Percentiles rank a stretch among this genome's conserved stretches.
These are phyloP conservation scores for Corbicula japonica DNA, from an alignment of 2,888 invertebrate genomes.

Conservation along the genomic window DNA sequence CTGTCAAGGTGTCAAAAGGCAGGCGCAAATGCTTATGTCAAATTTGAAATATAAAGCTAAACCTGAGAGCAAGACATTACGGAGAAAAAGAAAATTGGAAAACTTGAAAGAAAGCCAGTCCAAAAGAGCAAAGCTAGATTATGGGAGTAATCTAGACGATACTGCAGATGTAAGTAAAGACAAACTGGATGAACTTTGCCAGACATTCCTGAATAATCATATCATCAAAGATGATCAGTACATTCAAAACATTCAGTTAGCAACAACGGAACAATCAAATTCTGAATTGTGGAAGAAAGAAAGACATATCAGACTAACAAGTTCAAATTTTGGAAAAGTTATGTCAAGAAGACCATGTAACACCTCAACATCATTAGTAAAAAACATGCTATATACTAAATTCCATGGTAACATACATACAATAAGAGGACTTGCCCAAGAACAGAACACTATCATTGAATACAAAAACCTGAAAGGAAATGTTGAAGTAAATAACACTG, in stretches of 20 bases:
- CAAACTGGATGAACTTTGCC: not conserved
- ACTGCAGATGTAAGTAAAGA: conserved; percentile 11
- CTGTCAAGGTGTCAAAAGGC: not conserved
- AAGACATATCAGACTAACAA: conserved; percentile 10
- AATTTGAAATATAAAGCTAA: conserved; percentile 5
- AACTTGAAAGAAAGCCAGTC: conserved; percentile 4
- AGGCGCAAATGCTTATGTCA: not conserved
- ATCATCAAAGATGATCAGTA: not conserved
- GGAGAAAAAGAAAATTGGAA: conserved; percentile 19
- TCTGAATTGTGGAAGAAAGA: conserved; percentile 6
- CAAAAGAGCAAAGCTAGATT: conserved; percentile 21
- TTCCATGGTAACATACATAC: conserved; percentile 7
- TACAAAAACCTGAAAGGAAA: not conserved
- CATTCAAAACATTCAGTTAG: not conserved
- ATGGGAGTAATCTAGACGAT: conserved; percentile 19
- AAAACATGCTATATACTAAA: not conserved
- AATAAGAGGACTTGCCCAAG: not conserved
- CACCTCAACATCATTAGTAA: not conserved
- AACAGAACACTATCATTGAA: not conserved
- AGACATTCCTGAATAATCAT: not conserved
- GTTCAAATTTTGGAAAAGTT: conserved; percentile 6
- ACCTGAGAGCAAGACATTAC: not conserved
- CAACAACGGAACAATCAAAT: not conserved
- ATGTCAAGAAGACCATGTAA: not conserved
- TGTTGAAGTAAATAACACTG: no score